Conservation (phyloP, 2,797 vertebrate genomes). For the Clarias laeviceps region DNA sequence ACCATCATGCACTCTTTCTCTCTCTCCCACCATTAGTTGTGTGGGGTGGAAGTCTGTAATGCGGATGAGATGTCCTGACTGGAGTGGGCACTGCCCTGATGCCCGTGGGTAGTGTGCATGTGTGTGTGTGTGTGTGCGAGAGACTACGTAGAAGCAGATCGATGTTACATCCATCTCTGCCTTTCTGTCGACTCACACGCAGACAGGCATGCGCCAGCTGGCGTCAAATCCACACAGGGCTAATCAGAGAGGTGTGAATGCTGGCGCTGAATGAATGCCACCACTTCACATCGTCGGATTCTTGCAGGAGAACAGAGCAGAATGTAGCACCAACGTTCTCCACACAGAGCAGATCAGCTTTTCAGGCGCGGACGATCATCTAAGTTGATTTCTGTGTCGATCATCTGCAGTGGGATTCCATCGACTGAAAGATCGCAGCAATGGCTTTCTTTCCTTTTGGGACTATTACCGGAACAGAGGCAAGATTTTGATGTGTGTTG, state of each 20-base stretch:
- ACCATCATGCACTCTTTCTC: constrained; percentile 29
- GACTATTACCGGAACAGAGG: constrained; percentile 58
- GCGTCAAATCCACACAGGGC: constrained; percentile 56
- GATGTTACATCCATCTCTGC: constrained; percentile 51
- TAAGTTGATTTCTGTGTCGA: constrained; percentile 36
- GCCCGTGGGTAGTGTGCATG: constrained; percentile 55
- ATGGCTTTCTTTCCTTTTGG: constrained; percentile 61
- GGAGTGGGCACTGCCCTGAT: constrained; percentile 59
- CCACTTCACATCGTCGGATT: constrained; percentile 53
- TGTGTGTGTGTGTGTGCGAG: constrained; percentile 40
- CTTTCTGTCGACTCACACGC: constrained; percentile 56
- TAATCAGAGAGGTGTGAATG: constrained; percentile 60
- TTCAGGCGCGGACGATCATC: constrained; percentile 34
- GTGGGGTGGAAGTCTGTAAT: constrained; percentile 51
- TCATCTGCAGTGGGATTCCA: constrained; percentile 39
- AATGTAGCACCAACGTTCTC: constrained; percentile 39
- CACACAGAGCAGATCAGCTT: constrained; percentile 43
- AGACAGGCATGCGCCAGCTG: constrained; percentile 57
- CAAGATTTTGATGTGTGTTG: constrained; percentile 51
- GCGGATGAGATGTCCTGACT: constrained; percentile 57
- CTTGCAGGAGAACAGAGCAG: constrained; percentile 38
- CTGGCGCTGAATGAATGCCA: constrained; percentile 54
- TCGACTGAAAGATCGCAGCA: constrained; percentile 41
- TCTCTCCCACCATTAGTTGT: constrained; percentile 40
- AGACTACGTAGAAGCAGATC: constrained; percentile 51